Base-by-base conservation (phyloP, 2,888 invertebrate species). In the Thelaira solivaga region DNA sequence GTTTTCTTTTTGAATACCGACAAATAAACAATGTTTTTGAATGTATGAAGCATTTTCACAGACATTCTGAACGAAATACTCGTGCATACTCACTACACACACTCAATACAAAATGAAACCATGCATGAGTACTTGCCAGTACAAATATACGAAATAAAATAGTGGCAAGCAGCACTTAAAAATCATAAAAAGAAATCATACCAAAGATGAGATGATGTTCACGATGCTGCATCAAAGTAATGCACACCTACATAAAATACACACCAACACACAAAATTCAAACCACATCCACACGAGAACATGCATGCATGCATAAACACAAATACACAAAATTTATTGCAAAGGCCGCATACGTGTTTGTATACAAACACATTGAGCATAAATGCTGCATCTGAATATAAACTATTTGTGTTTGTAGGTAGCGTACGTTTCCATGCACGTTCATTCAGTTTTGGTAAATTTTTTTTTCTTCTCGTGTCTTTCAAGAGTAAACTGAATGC, bases 371-470 rank as follows among this genome's bases (percentile, higher is more conserved):
- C 16, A 55, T 45, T 24, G 26, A 20, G 29, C 29, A 4, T 43
- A 13, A 20, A 31, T 41, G 13, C 16, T 34, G 34, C 7, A 20
- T 29, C 16, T 22, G 22, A 41, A 31, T 41, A 5, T 39, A 29
- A 31, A 49, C 5, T 31, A 31, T 26, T 10, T 34, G 11, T n/a
- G 34, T n/a, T n/a, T n/a, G n/a, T n/a, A n/a, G n/a, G n/a, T 16
- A 41, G 26, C 41, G 18, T 41, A 6, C 5, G 11, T 75, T 80
- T 51, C 16, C 34, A 80, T 80, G 80, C 82, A 80, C 82, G 79
- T 83, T 81, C 79, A 80, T 83, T 80, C 81, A 82, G 80, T 80
- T 82, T 8, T 47, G 18, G 13, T 0, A 31, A 26, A 18, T 2
- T 11, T 24, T 41, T 51, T 59, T 41, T 20, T 51, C n/a, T 6